These are phyloP conservation scores for Tyria jacobaeae DNA, from an alignment of 2,888 invertebrate genomes.

Conservation along the genomic window DNA sequence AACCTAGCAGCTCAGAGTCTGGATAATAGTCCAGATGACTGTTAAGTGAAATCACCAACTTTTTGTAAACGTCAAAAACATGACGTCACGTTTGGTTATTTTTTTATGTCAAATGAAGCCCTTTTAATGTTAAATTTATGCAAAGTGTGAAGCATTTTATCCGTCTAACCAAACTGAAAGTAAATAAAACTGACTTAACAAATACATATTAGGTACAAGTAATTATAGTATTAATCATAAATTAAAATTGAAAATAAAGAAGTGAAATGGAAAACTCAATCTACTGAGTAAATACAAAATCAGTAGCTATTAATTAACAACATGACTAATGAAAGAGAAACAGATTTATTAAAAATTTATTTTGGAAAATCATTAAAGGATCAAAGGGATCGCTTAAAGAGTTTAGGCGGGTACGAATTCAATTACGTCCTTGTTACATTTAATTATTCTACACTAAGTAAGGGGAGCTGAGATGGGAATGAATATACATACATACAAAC, in stretches of 20 bases:
- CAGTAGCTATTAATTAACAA: conserved; percentile 18
- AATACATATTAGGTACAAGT: background rate
- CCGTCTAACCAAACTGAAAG: no score
- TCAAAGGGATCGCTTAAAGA: conserved; percentile 10
- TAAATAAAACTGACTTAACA: no score
- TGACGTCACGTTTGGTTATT: no score
- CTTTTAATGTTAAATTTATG: no score
- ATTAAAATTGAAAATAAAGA: background rate
- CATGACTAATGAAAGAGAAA: conserved; percentile 14
- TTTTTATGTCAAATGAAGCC: no score
- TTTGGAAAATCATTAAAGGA: conserved; percentile 6
- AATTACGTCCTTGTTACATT: conserved; percentile 18
- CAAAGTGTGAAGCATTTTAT: no score
- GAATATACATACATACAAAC: background rate
- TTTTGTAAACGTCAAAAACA: no score
- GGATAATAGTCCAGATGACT: no score
- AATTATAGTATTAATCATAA: background rate
- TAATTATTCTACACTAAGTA: conserved; percentile 7
- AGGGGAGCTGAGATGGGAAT: background rate
- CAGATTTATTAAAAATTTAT: conserved; percentile 9
- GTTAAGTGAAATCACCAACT: no score
- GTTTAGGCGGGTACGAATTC: conserved; percentile 5
- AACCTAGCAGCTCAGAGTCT: no score
- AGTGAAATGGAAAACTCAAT: conserved; percentile 10
- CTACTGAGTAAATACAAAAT: conserved; percentile 14